Evolutionary conservation across 2,888 invertebrate species (phyloP).

Genomic region (Leucophenga maculata): DNA sequence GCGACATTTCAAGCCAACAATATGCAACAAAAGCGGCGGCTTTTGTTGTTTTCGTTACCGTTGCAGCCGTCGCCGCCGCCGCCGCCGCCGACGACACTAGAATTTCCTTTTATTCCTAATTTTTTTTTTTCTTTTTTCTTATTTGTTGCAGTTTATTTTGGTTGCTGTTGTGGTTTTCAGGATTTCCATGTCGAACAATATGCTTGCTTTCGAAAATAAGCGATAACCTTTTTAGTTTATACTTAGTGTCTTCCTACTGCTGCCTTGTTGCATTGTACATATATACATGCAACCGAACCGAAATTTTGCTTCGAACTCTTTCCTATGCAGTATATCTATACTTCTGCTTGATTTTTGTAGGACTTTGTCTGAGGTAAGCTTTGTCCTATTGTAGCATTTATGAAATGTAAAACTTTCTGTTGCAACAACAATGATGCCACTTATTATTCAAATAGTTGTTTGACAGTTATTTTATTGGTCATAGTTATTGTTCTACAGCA

Average conservation of each 20-base stretch:
- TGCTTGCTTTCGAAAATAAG: constrained; percentile 36
- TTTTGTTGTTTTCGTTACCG: constrained; percentile 45
- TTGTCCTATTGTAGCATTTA: constrained; percentile 12
- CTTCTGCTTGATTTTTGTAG: too few species aligned
- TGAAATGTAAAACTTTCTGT: constrained; percentile 20
- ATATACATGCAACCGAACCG: too few species aligned
- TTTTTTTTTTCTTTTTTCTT: constrained; percentile 20
- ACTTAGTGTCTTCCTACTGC: background rate
- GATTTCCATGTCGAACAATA: constrained; percentile 53
- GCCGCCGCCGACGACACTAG: constrained; percentile 38
- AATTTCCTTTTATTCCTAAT: constrained; percentile 34
- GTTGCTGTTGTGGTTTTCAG: constrained; percentile 19
- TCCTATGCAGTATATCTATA: too few species aligned
- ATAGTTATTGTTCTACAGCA: constrained; percentile 1
- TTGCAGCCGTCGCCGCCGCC: too few species aligned
- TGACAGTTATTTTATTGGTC: constrained; percentile 22
- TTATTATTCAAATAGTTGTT: constrained; percentile 25
- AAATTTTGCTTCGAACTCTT: background rate
- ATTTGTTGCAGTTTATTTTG: constrained; percentile 18
- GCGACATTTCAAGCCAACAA: constrained; percentile 38
- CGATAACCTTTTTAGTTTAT: constrained; percentile 23
- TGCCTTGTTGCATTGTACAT: constrained; percentile 36
- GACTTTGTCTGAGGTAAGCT: too few species aligned
- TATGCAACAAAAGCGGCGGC: too few species aligned
- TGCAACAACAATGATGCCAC: constrained; percentile 14